Conservation (phyloP, 2,888 invertebrate genomes). For the Drosophila fungiperda region DNA sequence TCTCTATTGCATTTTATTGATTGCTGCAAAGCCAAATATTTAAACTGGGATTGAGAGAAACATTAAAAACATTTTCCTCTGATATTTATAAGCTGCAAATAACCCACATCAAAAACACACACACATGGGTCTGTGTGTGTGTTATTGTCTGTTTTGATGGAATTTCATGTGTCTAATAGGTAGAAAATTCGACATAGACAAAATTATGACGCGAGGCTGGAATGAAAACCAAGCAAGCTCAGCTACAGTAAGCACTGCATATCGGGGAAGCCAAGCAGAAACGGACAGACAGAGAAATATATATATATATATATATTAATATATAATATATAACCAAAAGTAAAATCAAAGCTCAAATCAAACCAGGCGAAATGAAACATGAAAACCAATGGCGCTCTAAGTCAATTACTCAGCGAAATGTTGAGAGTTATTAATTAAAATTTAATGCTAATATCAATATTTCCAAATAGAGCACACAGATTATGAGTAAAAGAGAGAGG, state of each 20-base stretch:
- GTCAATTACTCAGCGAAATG: slow-evolving; percentile 64
- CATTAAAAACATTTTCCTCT: slow-evolving; percentile 59
- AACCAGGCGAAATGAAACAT: slow-evolving; percentile 49
- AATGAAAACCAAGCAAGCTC: slow-evolving; percentile 54
- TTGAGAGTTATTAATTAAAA: slow-evolving; percentile 72
- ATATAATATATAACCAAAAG: not conserved
- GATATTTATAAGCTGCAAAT: slow-evolving; percentile 68
- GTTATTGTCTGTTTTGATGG: slow-evolving; percentile 63
- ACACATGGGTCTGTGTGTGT: slow-evolving; percentile 9
- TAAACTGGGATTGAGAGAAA: not conserved
- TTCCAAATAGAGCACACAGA: slow-evolving; percentile 35
- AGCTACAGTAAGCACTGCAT: slow-evolving; percentile 36
- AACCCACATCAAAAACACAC: slow-evolving; percentile 22
- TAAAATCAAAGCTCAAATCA: slow-evolving; percentile 44
- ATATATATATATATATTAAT: not conserved
- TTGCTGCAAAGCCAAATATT: not conserved
- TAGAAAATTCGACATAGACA: slow-evolving; percentile 77
- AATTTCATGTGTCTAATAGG: slow-evolving; percentile 81
- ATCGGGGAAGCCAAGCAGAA: slow-evolving; percentile 68
- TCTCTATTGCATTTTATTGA: not conserved
- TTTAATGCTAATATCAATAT: slow-evolving; percentile 64
- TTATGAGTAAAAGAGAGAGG: slow-evolving; percentile 7
- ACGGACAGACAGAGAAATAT: slow-evolving; percentile 18
- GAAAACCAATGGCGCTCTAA: slow-evolving; percentile 61
- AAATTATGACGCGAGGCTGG: slow-evolving; percentile 40